phyloP scores from a whole-genome alignment of 2,888 invertebrate species.

The Drosophila siamana region DNA sequence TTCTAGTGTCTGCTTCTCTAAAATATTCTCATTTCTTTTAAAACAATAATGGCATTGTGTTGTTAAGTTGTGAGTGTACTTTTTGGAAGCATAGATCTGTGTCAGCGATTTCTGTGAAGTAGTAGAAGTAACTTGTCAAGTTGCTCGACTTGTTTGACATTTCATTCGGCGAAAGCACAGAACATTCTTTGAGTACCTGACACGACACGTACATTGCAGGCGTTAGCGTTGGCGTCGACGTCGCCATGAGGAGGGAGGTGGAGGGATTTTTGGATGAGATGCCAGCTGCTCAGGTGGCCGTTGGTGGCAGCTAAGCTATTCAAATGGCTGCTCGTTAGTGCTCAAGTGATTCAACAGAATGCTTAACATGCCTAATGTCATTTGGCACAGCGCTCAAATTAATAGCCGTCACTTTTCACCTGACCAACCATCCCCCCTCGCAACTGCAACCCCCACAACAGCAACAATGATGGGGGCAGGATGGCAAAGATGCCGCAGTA shows the following conservation, averaged over 20 bases:
- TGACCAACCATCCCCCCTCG: conserved; percentile 60
- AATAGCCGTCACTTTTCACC: conserved; percentile 78
- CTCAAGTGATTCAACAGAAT: conserved; percentile 78
- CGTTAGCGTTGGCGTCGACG: conserved; percentile 23
- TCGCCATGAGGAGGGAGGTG: neutral
- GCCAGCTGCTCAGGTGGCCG: conserved; percentile 38
- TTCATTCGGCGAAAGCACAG: conserved; percentile 20
- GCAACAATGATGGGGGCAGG: conserved; percentile 23
- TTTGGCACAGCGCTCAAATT: conserved; percentile 76
- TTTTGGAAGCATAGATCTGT: neutral
- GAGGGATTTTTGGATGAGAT: conserved; percentile 12
- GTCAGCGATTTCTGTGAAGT: conserved; percentile 30
- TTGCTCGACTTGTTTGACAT: conserved; percentile 28
- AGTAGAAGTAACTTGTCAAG: conserved; percentile 47
- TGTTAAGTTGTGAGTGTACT: neutral
- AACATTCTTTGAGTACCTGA: conserved; percentile 43
- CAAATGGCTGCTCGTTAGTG: conserved; percentile 78
- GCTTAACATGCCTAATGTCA: conserved; percentile 81
- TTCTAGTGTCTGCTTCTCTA: no score
- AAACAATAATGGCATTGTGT: conserved; percentile 1
- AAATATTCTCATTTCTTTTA: no score
- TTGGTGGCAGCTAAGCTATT: conserved; percentile 61
- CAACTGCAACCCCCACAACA: conserved; percentile 9
- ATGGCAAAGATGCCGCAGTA: neutral
- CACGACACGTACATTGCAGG: conserved; percentile 13